Evolutionary conservation across 2,797 vertebrate genomes (phyloP).

Genomic region (Mycteria americana): DNA sequence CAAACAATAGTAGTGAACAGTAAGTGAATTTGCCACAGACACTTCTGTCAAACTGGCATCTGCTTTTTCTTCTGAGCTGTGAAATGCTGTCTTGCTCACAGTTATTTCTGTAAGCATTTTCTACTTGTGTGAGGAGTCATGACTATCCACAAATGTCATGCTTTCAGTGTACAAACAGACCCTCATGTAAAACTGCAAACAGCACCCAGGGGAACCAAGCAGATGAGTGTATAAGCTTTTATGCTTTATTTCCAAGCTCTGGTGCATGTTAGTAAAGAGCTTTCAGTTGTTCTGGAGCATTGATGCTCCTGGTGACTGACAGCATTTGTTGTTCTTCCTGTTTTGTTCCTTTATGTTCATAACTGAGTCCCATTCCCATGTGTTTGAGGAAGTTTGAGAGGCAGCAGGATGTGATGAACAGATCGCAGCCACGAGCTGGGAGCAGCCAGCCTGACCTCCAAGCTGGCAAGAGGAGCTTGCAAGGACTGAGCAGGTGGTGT

Average conservation of each 20-base stretch:
- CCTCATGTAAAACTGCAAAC: background rate
- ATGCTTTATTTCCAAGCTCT: background rate
- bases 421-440: background rate
- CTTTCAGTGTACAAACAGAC: background rate
- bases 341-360: background rate
- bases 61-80: background rate
- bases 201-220: background rate
- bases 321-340: background rate
- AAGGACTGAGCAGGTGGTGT: background rate
- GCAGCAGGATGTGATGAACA: background rate
- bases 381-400: background rate
- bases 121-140: background rate
- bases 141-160: background rate
- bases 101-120: background rate
- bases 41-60: background rate
- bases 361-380: background rate
- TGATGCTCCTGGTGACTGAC: background rate
- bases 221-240: background rate
- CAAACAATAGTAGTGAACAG: background rate
- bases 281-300: background rate
- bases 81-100: background rate
- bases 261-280: background rate
- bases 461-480: background rate
- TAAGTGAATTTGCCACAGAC: background rate
- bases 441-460: background rate